Evolutionary conservation across 2,888 invertebrate species (phyloP), one percentile per base, ranked within the genome.

Genomic region (Poecilobothrus nobilitatus): DNA sequence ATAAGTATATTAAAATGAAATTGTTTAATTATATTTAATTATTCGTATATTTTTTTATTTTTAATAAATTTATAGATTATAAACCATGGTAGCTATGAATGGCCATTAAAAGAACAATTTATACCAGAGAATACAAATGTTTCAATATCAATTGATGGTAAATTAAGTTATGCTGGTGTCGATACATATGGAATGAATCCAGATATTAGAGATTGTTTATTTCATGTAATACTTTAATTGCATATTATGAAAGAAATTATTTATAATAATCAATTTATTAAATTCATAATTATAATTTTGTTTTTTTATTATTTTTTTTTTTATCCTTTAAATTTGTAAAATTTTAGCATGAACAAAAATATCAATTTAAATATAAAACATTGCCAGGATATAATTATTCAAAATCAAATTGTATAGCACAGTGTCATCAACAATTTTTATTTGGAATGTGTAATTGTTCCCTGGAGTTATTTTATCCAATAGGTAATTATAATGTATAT

Each of bases 361-460:
- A 73, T 0, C 71, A 74, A 70, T 72, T 70, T 34, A 65, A 8
- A 5, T 79, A 77, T 71, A 79, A 76, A 68, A 76, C 78, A 10
- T 71, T 82, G 34, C 72, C 74, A 9, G 80, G 78, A 34, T 77
- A 79, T 69, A 74, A 75, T 65, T 81, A 82, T 71, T 78, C 80
- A 76, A 74, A 76, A 70, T 76, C 78, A 70, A 82, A 82, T 75
- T 82, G 81, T 71, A 72, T 76, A 68, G 75, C 80, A 27, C 77
- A 81, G 72, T 82, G 82, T 72, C 79, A 80, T 72, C 81, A 81
- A 72, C 76, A 78, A 72, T 76, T 81, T 75, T 74, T 80, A 73
- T 71, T 78, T 37, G 73, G 74, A 44, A 78, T 76, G 70, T 82
- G 81, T 69, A 81, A 81, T 73, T 82, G 82, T 72, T 81, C 79